Base-by-base conservation (phyloP, 2,888 invertebrate genomes). In the Nasonovia ribisnigri region DNA sequence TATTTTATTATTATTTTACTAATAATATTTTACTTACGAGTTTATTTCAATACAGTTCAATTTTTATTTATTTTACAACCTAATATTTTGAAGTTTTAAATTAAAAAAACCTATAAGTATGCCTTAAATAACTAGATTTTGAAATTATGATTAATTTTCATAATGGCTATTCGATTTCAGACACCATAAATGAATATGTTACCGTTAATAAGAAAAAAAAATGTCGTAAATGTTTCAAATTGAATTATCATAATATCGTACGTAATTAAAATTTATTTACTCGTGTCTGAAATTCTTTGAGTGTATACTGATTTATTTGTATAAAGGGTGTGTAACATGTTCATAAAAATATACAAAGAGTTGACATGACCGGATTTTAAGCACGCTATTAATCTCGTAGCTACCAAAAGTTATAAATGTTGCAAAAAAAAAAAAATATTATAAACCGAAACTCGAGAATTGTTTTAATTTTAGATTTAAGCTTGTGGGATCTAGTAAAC, bases 371-470 rank as follows among this genome's bases (percentile, higher is more conserved):
- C 29, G 24, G 46, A 86, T 57, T 86, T 91, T 11, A 86, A 57
- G n/a, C n/a, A 20, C 13, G 86, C 46, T 26, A 91, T 86, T 57
- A 57, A 91, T 91, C 54, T 46, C 43, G 10, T 6, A n/a, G 57
- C 46, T 20, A 57, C 84, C 43, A 29, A 86, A 86, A 84, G 43
- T 86, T 91, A 46, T 91, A 46, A n/a, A 46, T 24, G 86, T 86
- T 46, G 46, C 43, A 10, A 91, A 91, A 91, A 90, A 10, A 91
- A 91, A 91, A 90, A 13, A 77, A 51, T 13, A 84, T 42, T 43
- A n/a, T 24, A 57, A 84, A 84, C 29, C 42, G n/a, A 84, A 84
- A 84, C 84, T 84, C 91, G 43, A 84, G 54, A 84, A 84, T 84
- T 0, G n/a, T 91, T 51, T 84, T 91, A 84, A 84, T 84, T 46